Evolutionary conservation across 2,113 vertebrate genomes (phyloP).

Genomic region (Apodemus sylvaticus): DNA sequence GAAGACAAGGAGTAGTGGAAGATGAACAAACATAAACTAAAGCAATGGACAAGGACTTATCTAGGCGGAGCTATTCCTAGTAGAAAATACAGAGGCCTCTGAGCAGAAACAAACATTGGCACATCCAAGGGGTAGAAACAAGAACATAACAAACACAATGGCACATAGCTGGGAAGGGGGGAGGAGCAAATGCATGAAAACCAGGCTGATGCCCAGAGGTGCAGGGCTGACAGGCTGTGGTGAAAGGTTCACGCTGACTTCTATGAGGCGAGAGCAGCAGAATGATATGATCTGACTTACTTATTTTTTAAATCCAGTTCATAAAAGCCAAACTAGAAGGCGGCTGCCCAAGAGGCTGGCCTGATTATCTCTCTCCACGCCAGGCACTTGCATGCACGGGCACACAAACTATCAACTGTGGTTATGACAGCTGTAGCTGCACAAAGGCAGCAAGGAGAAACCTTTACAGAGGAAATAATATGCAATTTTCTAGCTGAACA

Average conservation of each 20-base stretch:
- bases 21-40: not conserved
- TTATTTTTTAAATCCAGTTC: slow-evolving; percentile 68
- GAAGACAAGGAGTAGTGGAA: not conserved
- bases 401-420: slow-evolving; percentile 70
- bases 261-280: not conserved
- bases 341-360: slow-evolving; percentile 51
- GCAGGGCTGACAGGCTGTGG: not conserved
- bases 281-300: slow-evolving; percentile 50
- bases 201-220: not conserved
- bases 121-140: not conserved
- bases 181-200: not conserved
- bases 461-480: slow-evolving; percentile 90
- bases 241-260: not conserved
- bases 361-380: slow-evolving; percentile 59
- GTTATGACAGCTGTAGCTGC: slow-evolving; percentile 81
- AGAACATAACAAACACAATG: not conserved
- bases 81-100: not conserved
- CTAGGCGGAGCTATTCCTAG: not conserved
- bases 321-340: slow-evolving; percentile 71
- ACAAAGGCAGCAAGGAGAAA: slow-evolving; percentile 81
- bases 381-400: slow-evolving; percentile 57
- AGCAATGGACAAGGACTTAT: not conserved
- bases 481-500: slow-evolving; percentile 96
- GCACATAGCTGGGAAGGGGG: not conserved
- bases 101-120: not conserved